phyloP scores from a whole-genome alignment of 2,888 invertebrate species.

The Macaria liturata region DNA sequence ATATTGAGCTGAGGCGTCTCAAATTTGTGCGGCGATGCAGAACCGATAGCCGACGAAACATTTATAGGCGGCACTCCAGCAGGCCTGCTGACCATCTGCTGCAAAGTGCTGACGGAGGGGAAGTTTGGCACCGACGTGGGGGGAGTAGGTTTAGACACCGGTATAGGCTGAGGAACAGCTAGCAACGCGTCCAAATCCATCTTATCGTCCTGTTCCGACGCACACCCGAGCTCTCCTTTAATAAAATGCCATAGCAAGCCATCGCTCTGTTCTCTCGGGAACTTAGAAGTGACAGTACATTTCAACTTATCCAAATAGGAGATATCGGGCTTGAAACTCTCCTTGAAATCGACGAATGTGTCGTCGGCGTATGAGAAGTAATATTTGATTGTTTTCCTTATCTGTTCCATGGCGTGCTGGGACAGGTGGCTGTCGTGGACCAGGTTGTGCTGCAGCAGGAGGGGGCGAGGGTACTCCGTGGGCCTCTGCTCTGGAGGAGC shows the following conservation, averaged over 20 bases:
- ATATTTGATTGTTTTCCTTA: slow-evolving; percentile 93
- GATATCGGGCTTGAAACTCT: slow-evolving; percentile 87
- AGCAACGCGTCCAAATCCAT: slow-evolving; percentile 84
- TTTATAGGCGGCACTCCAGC: slow-evolving; percentile 78
- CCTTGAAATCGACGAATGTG: slow-evolving; percentile 71
- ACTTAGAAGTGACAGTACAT: slow-evolving; percentile 90
- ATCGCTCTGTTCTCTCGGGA: slow-evolving; percentile 91
- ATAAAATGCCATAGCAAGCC: slow-evolving; percentile 91
- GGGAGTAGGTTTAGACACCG: slow-evolving; percentile 69
- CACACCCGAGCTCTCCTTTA: slow-evolving; percentile 88
- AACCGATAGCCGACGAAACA: slow-evolving; percentile 72
- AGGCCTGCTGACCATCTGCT: slow-evolving; percentile 79
- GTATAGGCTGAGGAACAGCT: slow-evolving; percentile 82
- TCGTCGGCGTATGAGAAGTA: slow-evolving; percentile 85
- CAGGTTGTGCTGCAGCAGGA: slow-evolving; percentile 94
- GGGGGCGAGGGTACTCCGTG: slow-evolving; percentile 95
- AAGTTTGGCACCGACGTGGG: slow-evolving; percentile 68
- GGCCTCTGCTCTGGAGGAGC: slow-evolving; percentile 97
- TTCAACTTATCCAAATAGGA: slow-evolving; percentile 94
- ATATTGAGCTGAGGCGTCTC: slow-evolving; percentile 83
- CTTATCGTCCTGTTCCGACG: slow-evolving; percentile 86
- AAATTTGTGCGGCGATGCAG: slow-evolving; percentile 80
- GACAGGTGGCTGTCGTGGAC: slow-evolving; percentile 92
- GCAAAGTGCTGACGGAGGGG: slow-evolving; percentile 76
- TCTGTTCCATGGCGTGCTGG: slow-evolving; percentile 92